phyloP scores from a whole-genome alignment of 1,140 invertebrate species.

The Trinorchestia longiramus region DNA sequence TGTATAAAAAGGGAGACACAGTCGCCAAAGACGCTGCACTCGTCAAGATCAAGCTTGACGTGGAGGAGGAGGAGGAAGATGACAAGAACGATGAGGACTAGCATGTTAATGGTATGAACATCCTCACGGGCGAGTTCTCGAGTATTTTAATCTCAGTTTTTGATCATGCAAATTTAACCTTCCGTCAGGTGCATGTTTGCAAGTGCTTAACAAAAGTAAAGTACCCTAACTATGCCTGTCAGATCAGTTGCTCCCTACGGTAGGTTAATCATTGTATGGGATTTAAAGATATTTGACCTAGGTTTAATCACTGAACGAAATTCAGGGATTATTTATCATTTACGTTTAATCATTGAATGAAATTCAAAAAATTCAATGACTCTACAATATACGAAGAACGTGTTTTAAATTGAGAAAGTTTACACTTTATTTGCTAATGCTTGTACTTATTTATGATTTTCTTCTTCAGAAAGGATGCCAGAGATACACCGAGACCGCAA shows the following conservation, averaged over 20 bases:
- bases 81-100: not conserved
- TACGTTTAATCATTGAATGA: not conserved
- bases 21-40: slow-evolving; percentile 53
- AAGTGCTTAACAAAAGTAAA: no score
- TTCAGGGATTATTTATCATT: not conserved
- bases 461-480: no score
- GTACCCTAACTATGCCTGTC: no score
- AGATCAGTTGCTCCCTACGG: no score
- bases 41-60: slow-evolving; percentile 42
- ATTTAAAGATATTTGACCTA: no score
- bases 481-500: not conserved
- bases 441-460: no score
- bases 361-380: not conserved
- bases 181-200: no score
- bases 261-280: no score
- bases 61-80: slow-evolving; percentile 6
- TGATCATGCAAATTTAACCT: no score
- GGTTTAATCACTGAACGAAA: no score
- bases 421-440: no score
- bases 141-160: no score
- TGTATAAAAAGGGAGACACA: slow-evolving; percentile 54
- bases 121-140: not conserved
- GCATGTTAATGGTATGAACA: not conserved
- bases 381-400: not conserved
- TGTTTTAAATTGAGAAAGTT: not conserved